Base-by-base conservation (phyloP, 2,797 vertebrate genomes). In the Naso thynnoides region DNA sequence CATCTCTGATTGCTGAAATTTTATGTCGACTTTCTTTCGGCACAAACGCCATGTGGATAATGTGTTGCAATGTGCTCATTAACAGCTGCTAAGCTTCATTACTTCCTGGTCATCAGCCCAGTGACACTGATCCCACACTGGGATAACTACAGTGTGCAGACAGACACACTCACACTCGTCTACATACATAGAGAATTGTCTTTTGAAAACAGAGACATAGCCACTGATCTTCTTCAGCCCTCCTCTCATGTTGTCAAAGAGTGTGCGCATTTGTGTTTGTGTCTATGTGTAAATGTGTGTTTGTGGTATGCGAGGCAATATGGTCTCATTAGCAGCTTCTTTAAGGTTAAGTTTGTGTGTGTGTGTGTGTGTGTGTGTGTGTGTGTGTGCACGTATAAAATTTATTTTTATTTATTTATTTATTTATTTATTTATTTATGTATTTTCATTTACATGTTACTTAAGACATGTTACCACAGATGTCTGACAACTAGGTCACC, bases 1-100 rank as follows among this genome's bases (percentile, higher is more conserved):
- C 49, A 29, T 68, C 49, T 38, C 38, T 57, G 47, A 65, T 73
- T 77, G 66, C 66, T 68, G 24, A n/a, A 19, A 48, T 64, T 73
- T 53, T 68, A 15, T 45, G 4, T 5, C 70, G 33, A 65, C 9
- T 41, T n/a, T n/a, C 29, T 59, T 44, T 55, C 48, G 70, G 49
- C 41, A 39, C 2, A 73, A 73, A 15, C 8, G 29, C 16, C 31
- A 36, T 60, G 31, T 41, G 63, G 55, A 24, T 63, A 53, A 26
- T 63, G 61, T 39, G 83, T 86, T 84, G 45, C 86, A 39, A 92
- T 76, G 76, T 78, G 73, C 85, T 90, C 82, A 91, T 90, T 91
- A 92, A 90, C 84, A 88, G 67, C 78, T 83, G 85, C 74, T 78
- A 78, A 83, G 87, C 86, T 86, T 91, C 81, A 90, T 92, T 91